Percentiles rank a stretch among this genome's conserved stretches.
Conservation (phyloP, 2,113 vertebrate species). For the Epinephelus fuscoguttatus region DNA sequence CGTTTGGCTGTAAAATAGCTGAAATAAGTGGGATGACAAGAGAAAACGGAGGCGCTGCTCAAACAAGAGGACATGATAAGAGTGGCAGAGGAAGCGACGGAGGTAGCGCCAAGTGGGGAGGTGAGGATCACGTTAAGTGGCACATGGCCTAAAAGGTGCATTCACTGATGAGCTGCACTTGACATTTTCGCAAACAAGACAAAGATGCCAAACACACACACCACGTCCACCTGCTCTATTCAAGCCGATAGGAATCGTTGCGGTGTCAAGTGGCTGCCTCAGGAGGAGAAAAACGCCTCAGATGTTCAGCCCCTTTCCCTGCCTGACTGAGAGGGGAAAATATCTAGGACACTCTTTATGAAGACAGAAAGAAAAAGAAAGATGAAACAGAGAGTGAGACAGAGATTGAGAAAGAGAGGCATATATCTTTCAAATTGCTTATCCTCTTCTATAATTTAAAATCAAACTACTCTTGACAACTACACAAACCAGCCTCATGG, state of each 20-base stretch:
- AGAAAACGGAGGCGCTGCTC: constrained; percentile 8
- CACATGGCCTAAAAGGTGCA: constrained; percentile 42
- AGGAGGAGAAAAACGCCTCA: constrained; percentile 36
- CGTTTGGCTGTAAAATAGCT: constrained; percentile 18
- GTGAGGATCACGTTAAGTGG: constrained; percentile 13
- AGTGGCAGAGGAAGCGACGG: background rate
- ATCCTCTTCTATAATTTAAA: background rate
- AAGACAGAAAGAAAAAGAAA: constrained; percentile 26
- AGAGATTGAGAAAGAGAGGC: constrained; percentile 16
- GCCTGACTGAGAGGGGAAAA: background rate
- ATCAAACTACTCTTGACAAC: background rate
- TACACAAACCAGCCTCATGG: background rate
- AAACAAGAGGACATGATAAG: constrained; percentile 31
- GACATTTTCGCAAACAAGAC: constrained; percentile 46
- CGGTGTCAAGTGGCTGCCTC: constrained; percentile 47
- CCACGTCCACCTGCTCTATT: constrained; percentile 62
- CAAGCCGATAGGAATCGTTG: constrained; percentile 24
- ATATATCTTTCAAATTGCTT: constrained; percentile 26
- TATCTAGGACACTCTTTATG: constrained; percentile 56
- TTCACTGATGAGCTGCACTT: constrained; percentile 51
- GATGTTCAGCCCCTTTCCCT: constrained; percentile 31
- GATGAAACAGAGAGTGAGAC: constrained; percentile 18
- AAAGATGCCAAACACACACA: constrained; percentile 6
- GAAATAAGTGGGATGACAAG: background rate
- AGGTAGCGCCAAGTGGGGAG: background rate